Percentiles rank a stretch among this genome's conserved stretches.
Conservation (phyloP, 2,113 vertebrate genomes). For the Chiloscyllium plagiosum region DNA sequence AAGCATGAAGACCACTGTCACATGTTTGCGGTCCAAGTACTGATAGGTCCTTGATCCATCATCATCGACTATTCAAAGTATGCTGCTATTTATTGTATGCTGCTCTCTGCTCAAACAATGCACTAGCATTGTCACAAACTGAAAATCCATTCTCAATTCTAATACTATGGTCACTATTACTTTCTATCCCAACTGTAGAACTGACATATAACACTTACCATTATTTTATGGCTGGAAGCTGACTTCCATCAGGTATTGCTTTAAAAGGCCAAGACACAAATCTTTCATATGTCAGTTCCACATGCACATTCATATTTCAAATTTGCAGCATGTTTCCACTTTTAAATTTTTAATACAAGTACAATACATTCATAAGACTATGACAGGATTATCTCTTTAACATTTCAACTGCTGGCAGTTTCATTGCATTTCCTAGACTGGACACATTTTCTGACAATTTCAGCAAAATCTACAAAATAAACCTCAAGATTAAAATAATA, state of each 20-base stretch:
- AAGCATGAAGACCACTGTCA: not conserved
- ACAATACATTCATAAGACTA: not conserved
- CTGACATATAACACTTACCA: not conserved
- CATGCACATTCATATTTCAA: not conserved
- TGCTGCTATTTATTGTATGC: not conserved
- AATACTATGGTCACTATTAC: not conserved
- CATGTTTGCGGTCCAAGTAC: not conserved
- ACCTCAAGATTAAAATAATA: not conserved
- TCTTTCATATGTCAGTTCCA: slow-evolving; percentile 18
- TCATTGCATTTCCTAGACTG: not conserved
- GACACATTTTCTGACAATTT: not conserved
- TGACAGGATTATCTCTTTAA: not conserved
- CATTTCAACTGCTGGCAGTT: not conserved
- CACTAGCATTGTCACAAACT: not conserved
- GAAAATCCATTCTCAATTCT: not conserved
- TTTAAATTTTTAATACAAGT: slow-evolving; percentile 2
- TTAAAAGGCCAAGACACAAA: slow-evolving; percentile 13
- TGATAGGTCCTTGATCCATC: not conserved
- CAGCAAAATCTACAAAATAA: not conserved
- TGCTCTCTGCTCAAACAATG: not conserved
- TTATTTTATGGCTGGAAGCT: not conserved
- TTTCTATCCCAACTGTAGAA: not conserved
- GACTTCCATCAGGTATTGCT: not conserved
- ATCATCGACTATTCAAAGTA: not conserved
- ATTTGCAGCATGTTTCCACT: not conserved